Evolutionary conservation across 1,140 invertebrate genomes (phyloP).

Genomic region (Latrodectus geometricus): DNA sequence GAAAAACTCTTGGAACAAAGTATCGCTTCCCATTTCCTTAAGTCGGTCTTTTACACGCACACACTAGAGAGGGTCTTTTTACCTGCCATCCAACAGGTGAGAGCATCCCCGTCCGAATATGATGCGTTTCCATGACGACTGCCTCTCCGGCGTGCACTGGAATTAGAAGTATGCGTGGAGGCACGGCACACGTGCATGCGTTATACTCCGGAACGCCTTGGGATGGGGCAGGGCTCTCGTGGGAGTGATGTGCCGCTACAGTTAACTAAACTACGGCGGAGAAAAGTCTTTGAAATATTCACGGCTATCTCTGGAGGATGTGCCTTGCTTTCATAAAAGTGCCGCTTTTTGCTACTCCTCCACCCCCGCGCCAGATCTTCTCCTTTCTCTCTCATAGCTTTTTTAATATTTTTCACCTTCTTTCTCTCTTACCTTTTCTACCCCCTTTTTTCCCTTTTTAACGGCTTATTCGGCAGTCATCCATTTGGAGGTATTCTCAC

Average conservation of each 20-base stretch:
- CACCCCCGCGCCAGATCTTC: neutral
- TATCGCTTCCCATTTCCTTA: neutral
- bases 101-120: slow-evolving; percentile 10
- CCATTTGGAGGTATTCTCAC: slow-evolving; percentile 58
- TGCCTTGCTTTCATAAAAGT: slow-evolving; percentile 46
- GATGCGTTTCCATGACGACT: slow-evolving; percentile 49
- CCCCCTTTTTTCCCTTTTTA: slow-evolving; percentile 18
- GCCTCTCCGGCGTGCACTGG: slow-evolving; percentile 24
- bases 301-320: slow-evolving; percentile 5
- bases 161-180: slow-evolving; percentile 57
- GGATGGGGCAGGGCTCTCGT: neutral
- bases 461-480: slow-evolving; percentile 58
- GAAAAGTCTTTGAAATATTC: slow-evolving; percentile 56
- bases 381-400: slow-evolving; percentile 7
- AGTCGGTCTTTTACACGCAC: neutral
- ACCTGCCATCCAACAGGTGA: slow-evolving; percentile 38
- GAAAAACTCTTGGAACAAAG: too few relatives aligned
- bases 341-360: slow-evolving; percentile 27
- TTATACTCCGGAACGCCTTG: slow-evolving; percentile 13
- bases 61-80: slow-evolving; percentile 4
- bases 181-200: slow-evolving; percentile 42
- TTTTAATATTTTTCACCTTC: slow-evolving; percentile 43
- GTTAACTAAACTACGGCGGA: neutral
- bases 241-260: slow-evolving; percentile 28
- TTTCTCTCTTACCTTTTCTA: slow-evolving; percentile 8